Percentiles rank a stretch among this genome's conserved stretches.
phyloP scores from a whole-genome alignment of 2,888 invertebrate genomes.

The Ichneumoninae sp. region DNA sequence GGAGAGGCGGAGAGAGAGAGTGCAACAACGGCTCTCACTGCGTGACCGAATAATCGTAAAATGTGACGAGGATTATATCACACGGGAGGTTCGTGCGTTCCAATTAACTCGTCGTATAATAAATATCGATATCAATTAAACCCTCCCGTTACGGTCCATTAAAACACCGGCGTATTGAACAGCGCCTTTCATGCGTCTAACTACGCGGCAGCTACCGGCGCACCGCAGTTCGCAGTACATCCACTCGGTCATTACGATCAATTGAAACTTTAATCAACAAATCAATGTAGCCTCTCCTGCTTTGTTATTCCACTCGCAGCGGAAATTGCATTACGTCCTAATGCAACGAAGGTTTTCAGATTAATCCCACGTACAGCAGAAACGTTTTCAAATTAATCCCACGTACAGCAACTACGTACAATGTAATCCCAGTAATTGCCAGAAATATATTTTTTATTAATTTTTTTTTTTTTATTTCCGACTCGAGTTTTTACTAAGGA shows the following conservation, averaged over 20 bases:
- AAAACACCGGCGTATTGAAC: constrained; percentile 16
- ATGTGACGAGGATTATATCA: constrained; percentile 12
- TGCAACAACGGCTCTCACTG: not conserved
- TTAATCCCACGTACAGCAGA: not conserved
- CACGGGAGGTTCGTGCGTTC: constrained; percentile 8
- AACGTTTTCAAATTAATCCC: not conserved
- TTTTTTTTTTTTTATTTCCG: too few relatives aligned
- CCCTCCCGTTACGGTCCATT: constrained; percentile 34
- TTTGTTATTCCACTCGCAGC: constrained; percentile 31
- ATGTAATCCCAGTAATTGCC: too few relatives aligned
- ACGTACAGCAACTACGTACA: too few relatives aligned
- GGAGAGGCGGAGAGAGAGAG: not conserved
- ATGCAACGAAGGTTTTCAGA: not conserved
- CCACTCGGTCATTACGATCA: constrained; percentile 50
- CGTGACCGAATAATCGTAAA: constrained; percentile 32
- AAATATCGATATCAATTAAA: constrained; percentile 51
- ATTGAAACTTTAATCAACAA: constrained; percentile 55
- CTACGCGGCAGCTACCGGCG: not conserved
- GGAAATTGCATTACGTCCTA: constrained; percentile 42
- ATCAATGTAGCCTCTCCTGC: constrained; percentile 40
- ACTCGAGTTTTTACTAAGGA: too few relatives aligned
- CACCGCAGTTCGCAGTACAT: not conserved
- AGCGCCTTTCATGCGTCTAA: not conserved
- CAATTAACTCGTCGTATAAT: constrained; percentile 32
- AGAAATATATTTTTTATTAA: too few relatives aligned